These are phyloP conservation scores for Camelus bactrianus DNA, from an alignment of 2,113 vertebrate genomes.

Conservation along the genomic window DNA sequence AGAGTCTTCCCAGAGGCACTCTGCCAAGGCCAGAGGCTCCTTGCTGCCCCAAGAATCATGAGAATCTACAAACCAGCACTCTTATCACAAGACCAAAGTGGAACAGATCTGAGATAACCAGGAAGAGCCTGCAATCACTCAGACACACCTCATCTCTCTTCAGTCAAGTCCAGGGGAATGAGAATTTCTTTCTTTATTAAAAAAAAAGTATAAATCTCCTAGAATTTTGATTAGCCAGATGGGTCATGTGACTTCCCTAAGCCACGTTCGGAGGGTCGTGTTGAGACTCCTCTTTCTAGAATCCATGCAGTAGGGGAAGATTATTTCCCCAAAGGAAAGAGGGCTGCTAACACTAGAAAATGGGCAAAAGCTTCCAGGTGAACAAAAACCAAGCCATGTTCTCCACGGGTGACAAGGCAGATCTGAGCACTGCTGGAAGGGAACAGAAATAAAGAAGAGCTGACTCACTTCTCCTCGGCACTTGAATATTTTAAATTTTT, in stretches of 20 bases:
- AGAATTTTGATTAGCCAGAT: not conserved
- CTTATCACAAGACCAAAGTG: not conserved
- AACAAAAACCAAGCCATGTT: not conserved
- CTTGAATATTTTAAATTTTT: not conserved
- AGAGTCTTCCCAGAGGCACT: conserved; percentile 22
- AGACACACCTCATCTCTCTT: not conserved
- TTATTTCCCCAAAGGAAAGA: not conserved
- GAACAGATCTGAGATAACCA: not conserved
- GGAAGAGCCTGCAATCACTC: not conserved
- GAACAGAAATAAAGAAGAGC: not conserved
- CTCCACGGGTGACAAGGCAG: not conserved
- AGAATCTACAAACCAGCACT: not conserved
- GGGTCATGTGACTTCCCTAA: not conserved
- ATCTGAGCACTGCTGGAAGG: not conserved
- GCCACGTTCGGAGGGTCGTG: too few species aligned
- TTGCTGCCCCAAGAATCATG: not conserved
- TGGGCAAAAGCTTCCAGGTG: not conserved
- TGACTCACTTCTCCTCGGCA: not conserved
- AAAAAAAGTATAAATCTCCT: not conserved
- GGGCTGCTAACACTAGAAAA: not conserved
- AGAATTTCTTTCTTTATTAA: conserved; percentile 18
- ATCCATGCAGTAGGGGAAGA: not conserved
- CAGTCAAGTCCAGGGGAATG: not conserved
- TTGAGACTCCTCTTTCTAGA: not conserved
- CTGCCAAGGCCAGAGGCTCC: not conserved